Percentiles rank a stretch among this genome's conserved stretches.
Conservation (phyloP, 2,888 invertebrate species). For the Stenurella melanura region DNA sequence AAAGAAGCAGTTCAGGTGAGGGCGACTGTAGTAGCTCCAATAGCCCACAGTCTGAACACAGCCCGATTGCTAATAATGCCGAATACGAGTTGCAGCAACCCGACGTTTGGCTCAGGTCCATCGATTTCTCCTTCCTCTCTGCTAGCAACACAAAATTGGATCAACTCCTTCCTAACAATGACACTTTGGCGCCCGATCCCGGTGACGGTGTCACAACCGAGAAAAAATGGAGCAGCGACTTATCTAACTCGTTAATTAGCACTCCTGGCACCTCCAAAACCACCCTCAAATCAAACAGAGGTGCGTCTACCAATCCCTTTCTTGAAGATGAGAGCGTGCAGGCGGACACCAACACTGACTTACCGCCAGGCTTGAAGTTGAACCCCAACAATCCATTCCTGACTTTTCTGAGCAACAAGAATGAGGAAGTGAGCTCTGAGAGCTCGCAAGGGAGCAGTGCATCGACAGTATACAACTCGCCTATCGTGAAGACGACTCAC, state of each 20-base stretch:
- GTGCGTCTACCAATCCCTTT: conserved; percentile 20
- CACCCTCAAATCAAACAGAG: not conserved
- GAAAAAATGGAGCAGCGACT: not conserved
- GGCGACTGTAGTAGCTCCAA: not conserved
- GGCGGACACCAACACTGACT: not conserved
- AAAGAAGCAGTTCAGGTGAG: not conserved
- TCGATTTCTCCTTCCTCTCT: conserved; percentile 2
- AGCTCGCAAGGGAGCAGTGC: conserved; percentile 17
- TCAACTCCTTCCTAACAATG: not conserved
- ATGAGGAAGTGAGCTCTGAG: not conserved
- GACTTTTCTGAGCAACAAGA: conserved; percentile 13
- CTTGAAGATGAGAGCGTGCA: not conserved
- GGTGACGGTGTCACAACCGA: not conserved
- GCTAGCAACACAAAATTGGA: not conserved
- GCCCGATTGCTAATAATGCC: not conserved
- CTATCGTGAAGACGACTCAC: not conserved
- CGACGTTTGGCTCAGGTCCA: not conserved
- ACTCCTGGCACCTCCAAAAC: not conserved
- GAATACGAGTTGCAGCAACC: conserved; percentile 1
- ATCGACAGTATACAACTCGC: conserved; percentile 39
- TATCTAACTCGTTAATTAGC: not conserved
- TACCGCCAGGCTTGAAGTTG: conserved; percentile 24
- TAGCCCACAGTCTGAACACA: not conserved
- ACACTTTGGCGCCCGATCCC: not conserved
- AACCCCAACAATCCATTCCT: conserved; percentile 49